Percentiles rank a stretch among this genome's conserved stretches.
These are phyloP conservation scores for Pyrochroa serraticornis DNA, from an alignment of 2,888 invertebrate genomes.

Conservation along the genomic window DNA sequence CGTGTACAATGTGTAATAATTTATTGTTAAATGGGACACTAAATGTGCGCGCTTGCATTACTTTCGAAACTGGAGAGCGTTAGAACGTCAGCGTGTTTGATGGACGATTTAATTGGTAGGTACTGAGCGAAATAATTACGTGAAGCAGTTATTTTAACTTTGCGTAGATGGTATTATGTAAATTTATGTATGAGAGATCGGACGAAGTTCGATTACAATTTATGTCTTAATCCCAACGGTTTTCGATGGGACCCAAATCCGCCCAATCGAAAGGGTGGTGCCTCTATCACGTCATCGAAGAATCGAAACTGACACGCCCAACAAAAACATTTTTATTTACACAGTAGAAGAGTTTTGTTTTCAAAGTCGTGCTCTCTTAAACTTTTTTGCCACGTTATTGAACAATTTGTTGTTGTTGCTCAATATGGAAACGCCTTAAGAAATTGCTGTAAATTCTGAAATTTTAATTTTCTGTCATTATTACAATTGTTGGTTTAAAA, in stretches of 20 bases:
- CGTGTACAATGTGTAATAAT: slow-evolving; percentile 32
- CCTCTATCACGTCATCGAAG: no score
- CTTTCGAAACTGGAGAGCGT: slow-evolving; percentile 24
- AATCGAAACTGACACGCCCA: no score
- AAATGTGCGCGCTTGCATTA: slow-evolving; percentile 29
- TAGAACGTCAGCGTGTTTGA: slow-evolving; percentile 2
- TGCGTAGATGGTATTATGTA: slow-evolving; percentile 9
- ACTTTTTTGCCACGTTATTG: no score
- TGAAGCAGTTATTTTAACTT: background rate
- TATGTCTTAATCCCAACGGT: slow-evolving; percentile 13
- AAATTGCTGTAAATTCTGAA: no score
- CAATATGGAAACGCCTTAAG: no score
- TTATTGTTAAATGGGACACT: slow-evolving; percentile 33
- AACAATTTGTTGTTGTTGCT: no score
- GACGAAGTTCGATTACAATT: background rate
- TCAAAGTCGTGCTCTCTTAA: no score
- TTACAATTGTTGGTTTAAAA: no score
- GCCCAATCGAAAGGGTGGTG: background rate
- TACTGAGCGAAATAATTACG: background rate
- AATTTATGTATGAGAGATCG: slow-evolving; percentile 9
- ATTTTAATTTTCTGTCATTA: no score
- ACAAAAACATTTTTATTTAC: no score
- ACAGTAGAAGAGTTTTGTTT: no score
- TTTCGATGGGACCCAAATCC: background rate
- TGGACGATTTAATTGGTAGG: slow-evolving; percentile 16